Evolutionary conservation across 2,797 vertebrate species (phyloP).

Genomic region (Pseudochirops cupreus): DNA sequence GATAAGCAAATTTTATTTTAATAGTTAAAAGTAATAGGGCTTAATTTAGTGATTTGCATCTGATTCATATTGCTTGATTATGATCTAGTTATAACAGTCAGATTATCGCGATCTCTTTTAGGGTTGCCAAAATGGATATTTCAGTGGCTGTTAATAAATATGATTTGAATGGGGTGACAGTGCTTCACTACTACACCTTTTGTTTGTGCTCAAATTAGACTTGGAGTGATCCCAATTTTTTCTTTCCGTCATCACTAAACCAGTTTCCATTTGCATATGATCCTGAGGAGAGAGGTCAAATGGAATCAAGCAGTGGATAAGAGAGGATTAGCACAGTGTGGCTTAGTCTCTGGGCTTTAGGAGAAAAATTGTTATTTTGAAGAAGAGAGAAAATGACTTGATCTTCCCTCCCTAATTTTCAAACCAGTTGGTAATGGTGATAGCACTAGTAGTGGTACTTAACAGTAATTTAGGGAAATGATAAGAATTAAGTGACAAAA

Average conservation of each 20-base stretch:
- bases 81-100: constrained; percentile 28
- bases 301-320: not conserved
- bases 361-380: not conserved
- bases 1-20: constrained; percentile 47
- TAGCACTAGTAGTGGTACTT: not conserved
- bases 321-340: not conserved
- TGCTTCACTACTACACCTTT: not conserved
- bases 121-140: not conserved
- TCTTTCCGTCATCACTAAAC: not conserved
- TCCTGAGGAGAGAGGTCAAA: not conserved
- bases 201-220: not conserved
- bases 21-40: constrained; percentile 44
- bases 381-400: not conserved
- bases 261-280: not conserved
- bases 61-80: constrained; percentile 34
- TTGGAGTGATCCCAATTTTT: not conserved
- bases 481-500: not conserved
- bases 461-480: not conserved
- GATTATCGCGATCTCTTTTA: constrained; percentile 36
- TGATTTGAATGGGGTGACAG: not conserved
- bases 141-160: constrained; percentile 36
- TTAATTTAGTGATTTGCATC: constrained; percentile 35
- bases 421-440: not conserved
- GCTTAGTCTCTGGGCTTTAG: not conserved
- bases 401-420: not conserved